phyloP scores from a whole-genome alignment of 30 jellyfish, hydroid and myxozoan genomes.

The Nemopilema nomurai region DNA sequence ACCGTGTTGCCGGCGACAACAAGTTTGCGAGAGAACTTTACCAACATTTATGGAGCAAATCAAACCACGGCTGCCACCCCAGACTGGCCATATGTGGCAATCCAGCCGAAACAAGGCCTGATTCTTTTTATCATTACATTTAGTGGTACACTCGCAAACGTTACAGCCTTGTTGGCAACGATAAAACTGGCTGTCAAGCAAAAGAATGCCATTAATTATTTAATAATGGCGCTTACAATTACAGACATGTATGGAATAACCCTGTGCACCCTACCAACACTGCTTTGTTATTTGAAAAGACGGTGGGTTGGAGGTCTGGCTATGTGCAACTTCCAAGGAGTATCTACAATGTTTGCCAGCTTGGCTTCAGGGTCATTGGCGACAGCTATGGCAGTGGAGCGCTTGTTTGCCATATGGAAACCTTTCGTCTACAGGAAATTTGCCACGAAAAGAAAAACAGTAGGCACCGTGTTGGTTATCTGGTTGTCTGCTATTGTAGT shows the following conservation, averaged over 20 bases:
- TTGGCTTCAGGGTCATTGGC: constrained; percentile 71
- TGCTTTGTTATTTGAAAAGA: constrained; percentile 49
- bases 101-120: constrained; percentile 70
- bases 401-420: constrained; percentile 60
- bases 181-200: constrained; percentile 45
- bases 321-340: constrained; percentile 77
- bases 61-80: constrained; percentile 3
- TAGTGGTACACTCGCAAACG: constrained; percentile 50
- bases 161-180: constrained; percentile 60
- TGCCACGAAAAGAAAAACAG: constrained; percentile 42
- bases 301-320: constrained; percentile 70
- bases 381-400: constrained; percentile 67
- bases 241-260: constrained; percentile 64
- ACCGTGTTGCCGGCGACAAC: neutral
- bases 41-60: constrained; percentile 10
- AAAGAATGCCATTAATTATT: constrained; percentile 36
- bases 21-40: neutral
- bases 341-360: constrained; percentile 70
- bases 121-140: constrained; percentile 50
- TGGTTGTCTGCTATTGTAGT: constrained; percentile 27
- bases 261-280: constrained; percentile 61
- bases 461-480: constrained; percentile 2
- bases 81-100: constrained; percentile 59
- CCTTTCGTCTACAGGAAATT: constrained; percentile 50
- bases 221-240: constrained; percentile 46